Conservation (phyloP, 2,888 invertebrate genomes). For the Pristionchus entomophagus region DNA sequence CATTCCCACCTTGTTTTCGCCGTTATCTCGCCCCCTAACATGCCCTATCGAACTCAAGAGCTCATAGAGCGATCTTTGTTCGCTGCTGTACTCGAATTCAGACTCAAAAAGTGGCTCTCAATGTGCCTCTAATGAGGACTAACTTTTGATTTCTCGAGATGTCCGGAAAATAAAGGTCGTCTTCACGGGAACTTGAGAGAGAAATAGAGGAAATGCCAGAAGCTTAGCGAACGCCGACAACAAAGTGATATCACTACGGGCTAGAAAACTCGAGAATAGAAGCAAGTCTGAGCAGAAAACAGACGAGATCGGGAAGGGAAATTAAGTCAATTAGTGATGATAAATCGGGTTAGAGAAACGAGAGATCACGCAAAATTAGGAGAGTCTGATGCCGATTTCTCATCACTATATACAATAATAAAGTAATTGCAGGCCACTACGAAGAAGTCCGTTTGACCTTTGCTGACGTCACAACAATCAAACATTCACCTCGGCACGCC, state of each 20-base stretch:
- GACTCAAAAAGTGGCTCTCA: background rate
- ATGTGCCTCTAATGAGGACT: background rate
- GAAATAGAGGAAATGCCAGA: slow-evolving; percentile 10
- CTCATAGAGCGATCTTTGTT: too few species aligned
- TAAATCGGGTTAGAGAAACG: too few species aligned
- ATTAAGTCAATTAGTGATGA: too few species aligned
- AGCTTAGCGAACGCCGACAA: background rate
- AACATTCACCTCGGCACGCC: background rate
- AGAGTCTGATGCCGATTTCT: too few species aligned
- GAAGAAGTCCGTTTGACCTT: background rate
- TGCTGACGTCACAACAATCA: background rate
- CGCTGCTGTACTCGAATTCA: background rate
- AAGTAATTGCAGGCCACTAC: background rate
- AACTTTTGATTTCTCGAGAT: background rate
- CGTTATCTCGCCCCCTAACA: too few species aligned
- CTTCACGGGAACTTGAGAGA: background rate
- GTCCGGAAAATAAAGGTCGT: background rate
- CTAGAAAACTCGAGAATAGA: background rate
- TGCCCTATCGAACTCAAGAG: too few species aligned
- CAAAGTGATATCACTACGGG: background rate
- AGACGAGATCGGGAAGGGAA: background rate
- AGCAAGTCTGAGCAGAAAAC: background rate
- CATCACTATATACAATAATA: too few species aligned
- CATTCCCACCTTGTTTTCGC: too few species aligned
- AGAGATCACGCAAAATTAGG: too few species aligned